These are phyloP conservation scores for Brachypalpus laphriformis DNA, from an alignment of 2,888 invertebrate species.

Conservation along the genomic window DNA sequence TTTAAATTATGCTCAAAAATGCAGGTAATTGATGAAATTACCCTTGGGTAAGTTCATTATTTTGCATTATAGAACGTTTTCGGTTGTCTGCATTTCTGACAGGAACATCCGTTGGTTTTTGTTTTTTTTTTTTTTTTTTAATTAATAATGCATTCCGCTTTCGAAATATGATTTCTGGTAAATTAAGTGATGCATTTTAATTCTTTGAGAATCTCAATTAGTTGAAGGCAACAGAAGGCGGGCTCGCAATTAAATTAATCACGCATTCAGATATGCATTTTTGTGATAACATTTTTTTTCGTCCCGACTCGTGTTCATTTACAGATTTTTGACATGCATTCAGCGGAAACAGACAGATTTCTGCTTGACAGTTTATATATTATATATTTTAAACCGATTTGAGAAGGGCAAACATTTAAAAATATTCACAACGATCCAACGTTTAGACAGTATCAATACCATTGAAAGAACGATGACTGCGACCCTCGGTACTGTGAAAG, in stretches of 20 bases:
- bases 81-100: constrained; percentile 61
- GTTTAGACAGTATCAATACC: too few relatives aligned
- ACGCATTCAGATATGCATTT: not conserved
- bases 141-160: constrained; percentile 27
- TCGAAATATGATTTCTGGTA: constrained; percentile 28
- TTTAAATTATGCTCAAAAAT: constrained; percentile 54
- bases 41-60: constrained; percentile 63
- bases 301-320: not conserved
- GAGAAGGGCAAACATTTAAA: too few relatives aligned
- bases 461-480: too few relatives aligned
- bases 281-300: too few relatives aligned
- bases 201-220: constrained; percentile 13
- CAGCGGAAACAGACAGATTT: too few relatives aligned
- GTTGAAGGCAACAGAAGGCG: not conserved
- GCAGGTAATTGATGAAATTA: constrained; percentile 72
- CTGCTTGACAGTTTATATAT: too few relatives aligned
- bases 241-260: not conserved
- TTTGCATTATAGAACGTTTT: constrained; percentile 46
- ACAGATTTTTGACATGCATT: too few relatives aligned
- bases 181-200: constrained; percentile 20
- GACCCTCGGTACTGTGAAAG: too few relatives aligned
- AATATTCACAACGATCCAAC: too few relatives aligned
- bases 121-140: constrained; percentile 13
- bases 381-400: too few relatives aligned
- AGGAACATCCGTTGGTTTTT: not conserved